Conservation (phyloP, 2,113 vertebrate genomes). For the Psittacus erithacus region DNA sequence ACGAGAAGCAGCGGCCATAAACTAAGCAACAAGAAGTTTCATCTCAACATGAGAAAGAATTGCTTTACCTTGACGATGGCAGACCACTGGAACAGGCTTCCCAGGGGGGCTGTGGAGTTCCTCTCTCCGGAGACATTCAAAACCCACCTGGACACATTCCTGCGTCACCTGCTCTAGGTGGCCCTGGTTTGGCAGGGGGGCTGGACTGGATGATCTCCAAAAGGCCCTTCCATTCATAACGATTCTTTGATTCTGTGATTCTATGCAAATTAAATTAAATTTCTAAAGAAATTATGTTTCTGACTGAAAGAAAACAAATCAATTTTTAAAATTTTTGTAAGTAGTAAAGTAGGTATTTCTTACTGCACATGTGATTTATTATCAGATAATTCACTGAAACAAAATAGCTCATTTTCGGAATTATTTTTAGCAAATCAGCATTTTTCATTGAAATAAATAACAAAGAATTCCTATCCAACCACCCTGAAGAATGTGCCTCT, state of each 20-base stretch:
- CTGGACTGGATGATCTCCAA: not conserved
- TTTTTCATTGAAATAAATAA: not conserved
- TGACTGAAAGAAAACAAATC: constrained; percentile 3
- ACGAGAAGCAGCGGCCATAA: not conserved
- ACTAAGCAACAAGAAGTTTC: not conserved
- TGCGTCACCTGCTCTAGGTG: not conserved
- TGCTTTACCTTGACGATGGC: not conserved
- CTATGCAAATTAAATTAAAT: not conserved
- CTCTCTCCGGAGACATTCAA: not conserved
- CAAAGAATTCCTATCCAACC: not conserved
- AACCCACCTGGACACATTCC: not conserved
- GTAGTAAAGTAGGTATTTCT: not conserved
- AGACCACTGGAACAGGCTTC: not conserved
- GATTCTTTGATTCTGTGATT: not conserved
- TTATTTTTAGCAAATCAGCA: not conserved
- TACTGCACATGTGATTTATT: not conserved
- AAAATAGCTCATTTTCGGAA: not conserved
- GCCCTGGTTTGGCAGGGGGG: not conserved
- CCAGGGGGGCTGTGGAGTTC: not conserved
- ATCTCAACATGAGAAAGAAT: not conserved
- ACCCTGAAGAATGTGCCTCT: not conserved
- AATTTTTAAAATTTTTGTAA: not conserved
- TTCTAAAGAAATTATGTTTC: not conserved
- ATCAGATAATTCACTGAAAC: not conserved
- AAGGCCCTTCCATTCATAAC: not conserved